These are phyloP conservation scores for Gandaritis pyraliata DNA, from an alignment of 2,888 invertebrate species.

Conservation along the genomic window DNA sequence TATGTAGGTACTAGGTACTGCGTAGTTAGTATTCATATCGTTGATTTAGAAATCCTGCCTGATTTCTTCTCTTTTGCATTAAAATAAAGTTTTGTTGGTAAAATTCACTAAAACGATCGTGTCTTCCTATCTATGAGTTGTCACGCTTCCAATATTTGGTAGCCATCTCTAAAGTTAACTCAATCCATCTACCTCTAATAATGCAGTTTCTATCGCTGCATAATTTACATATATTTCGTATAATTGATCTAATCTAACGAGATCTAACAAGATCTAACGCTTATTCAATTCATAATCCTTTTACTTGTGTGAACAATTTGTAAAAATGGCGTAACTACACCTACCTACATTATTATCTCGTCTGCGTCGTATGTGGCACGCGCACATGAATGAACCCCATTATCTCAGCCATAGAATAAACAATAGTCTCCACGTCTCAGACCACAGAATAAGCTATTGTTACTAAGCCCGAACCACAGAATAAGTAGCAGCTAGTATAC, in stretches of 20 bases:
- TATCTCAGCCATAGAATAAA: constrained; percentile 25
- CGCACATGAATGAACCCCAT: constrained; percentile 32
- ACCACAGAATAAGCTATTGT: constrained; percentile 31
- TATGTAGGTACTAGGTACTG: constrained; percentile 19
- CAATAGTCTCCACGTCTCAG: constrained; percentile 14
- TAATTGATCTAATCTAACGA: no score
- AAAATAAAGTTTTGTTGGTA: no score
- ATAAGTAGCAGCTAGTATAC: constrained; percentile 1
- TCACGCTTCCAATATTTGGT: no score
- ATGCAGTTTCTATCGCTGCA: no score
- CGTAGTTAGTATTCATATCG: constrained; percentile 1
- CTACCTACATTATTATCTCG: neutral
- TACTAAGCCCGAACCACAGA: constrained; percentile 42
- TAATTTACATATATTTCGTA: no score
- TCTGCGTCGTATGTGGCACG: constrained; percentile 24
- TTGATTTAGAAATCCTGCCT: no score
- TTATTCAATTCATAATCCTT: constrained; percentile 22
- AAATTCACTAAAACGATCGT: no score
- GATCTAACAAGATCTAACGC: neutral
- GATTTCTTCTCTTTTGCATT: no score
- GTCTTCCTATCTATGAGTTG: no score
- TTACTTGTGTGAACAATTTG: constrained; percentile 14
- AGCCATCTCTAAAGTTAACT: no score
- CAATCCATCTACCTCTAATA: no score
- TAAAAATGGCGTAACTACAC: constrained; percentile 9